Evolutionary conservation across 2,888 invertebrate genomes (phyloP), one percentile per base, ranked within the genome.

Genomic region (Troglohyphantes excavatus): DNA sequence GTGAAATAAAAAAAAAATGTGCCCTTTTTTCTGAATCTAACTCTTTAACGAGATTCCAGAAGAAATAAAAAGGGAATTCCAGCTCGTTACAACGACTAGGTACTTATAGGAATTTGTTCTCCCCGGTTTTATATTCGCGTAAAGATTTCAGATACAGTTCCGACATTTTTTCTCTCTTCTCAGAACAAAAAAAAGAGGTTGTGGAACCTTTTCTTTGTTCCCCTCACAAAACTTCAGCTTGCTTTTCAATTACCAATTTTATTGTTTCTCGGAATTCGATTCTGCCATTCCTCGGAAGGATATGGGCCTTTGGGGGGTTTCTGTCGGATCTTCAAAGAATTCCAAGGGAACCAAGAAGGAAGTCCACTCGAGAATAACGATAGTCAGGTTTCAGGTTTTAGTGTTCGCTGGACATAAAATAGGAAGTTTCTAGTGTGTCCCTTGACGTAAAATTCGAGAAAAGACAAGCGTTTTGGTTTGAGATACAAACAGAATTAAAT

Each of bases 211-310:
- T 33, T 33, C 9, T n/a, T n/a, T n/a, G n/a, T 59, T 17, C 29
- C 39, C 7, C 19, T 21, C 17, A 46, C 63, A 26, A 43, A 75
- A 76, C 27, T 76, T 43, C 6, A 65, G 53, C 73, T 88, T 88
- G 81, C 75, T 88, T 86, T 88, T 88, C 88, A 88, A 88, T 88
- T 88, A 88, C 88, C 39, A 39, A 68, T 88, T 88, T 88, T 88
- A 88, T 88, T 88, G 88, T 88, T 88, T 88, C 79, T 73, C 81
- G 88, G 75, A 88, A 88, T 88, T 88, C 88, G 88, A 88, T 88
- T 88, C 82, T 33, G 59, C 46, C 59, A 39, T 75, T 13, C n/a
- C 61, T 26, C n/a, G 70, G 27, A 33, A 21, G 29, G 13, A 53
- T 75, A 75, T 72, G 65, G 73, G 73, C 43, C 87, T 63, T 39